Percentiles rank a stretch among this genome's conserved stretches.
These are phyloP conservation scores for Myiagra hebetior DNA, from an alignment of 2,113 vertebrate genomes.

Conservation along the genomic window DNA sequence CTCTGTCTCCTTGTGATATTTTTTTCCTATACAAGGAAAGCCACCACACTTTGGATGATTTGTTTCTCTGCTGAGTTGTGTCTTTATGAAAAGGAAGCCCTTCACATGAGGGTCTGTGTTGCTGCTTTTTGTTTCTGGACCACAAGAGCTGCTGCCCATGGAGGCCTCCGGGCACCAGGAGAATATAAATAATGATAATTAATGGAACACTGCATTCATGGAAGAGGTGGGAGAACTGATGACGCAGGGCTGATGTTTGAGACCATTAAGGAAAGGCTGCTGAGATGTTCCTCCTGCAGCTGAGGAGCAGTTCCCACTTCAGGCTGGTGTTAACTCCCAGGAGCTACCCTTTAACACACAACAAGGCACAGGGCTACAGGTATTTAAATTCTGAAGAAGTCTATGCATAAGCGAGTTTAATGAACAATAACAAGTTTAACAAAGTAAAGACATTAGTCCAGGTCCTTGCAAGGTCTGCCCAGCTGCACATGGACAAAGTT, in stretches of 20 bases:
- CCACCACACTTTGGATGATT: background rate
- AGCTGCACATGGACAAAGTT: background rate
- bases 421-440: background rate
- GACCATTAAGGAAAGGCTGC: background rate
- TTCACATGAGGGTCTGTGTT: background rate
- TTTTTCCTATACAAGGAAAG: background rate
- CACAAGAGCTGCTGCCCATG: background rate
- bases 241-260: background rate
- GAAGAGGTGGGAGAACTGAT: background rate
- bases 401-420: background rate
- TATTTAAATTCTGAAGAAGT: background rate
- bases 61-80: background rate
- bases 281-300: background rate
- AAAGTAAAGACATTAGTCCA: background rate
- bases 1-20: background rate
- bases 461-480: background rate
- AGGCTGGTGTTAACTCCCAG: background rate
- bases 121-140: background rate
- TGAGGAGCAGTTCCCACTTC: background rate
- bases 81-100: background rate
- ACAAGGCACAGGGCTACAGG: background rate
- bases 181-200: background rate
- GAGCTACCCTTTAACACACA: slow-evolving; percentile 2
- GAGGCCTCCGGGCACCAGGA: background rate
- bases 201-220: background rate